Evolutionary conservation across 2,113 vertebrate genomes (phyloP).

Genomic region (Camelus bactrianus): DNA sequence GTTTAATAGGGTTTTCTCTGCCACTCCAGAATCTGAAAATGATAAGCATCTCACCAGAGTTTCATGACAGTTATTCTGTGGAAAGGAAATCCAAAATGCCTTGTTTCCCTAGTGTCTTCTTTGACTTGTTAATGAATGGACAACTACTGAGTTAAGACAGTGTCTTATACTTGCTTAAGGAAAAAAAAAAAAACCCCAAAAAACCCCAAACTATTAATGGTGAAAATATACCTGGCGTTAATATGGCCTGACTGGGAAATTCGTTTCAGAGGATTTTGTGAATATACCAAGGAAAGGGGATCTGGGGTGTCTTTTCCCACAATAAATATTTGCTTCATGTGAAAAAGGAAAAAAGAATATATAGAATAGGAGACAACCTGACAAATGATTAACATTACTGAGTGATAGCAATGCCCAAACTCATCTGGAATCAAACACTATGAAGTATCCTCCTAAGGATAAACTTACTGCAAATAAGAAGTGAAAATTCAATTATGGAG

Average conservation of each 20-base stretch:
- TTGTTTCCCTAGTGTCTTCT: background rate
- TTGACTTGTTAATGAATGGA: background rate
- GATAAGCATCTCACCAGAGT: background rate
- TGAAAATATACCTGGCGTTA: background rate
- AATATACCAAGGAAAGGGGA: background rate
- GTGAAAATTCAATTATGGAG: slow-evolving; percentile 23
- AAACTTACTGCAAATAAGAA: background rate
- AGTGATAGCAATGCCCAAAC: background rate
- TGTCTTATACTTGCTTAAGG: background rate
- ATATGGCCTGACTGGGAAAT: background rate
- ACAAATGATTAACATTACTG: background rate
- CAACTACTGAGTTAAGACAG: background rate
- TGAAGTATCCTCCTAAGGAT: background rate
- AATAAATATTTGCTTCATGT: background rate
- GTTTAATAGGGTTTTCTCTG: slow-evolving; percentile 11
- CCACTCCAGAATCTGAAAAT: background rate
- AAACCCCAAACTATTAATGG: background rate
- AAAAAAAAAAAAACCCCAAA: too few species aligned
- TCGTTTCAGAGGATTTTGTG: background rate
- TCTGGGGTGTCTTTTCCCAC: background rate
- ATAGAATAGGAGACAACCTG: background rate
- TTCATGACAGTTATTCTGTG: background rate
- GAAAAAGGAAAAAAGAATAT: background rate
- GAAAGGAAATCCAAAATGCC: background rate
- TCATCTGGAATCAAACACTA: background rate